Evolutionary conservation across 2,888 invertebrate genomes (phyloP).

Genomic region (Agrochola lota): DNA sequence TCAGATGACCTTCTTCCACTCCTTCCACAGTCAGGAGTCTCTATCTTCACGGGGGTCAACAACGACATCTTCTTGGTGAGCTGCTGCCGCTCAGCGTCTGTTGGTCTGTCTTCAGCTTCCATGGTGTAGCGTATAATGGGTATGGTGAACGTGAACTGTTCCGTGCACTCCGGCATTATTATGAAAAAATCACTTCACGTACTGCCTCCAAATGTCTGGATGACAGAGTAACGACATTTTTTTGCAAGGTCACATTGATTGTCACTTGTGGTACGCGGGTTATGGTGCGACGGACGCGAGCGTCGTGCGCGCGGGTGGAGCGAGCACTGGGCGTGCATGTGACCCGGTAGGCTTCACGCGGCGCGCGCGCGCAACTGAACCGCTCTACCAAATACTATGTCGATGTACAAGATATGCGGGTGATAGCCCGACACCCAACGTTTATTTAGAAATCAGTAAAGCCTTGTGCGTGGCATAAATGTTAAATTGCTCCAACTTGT

Average conservation of each 20-base stretch:
- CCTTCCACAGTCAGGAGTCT: conserved; percentile 84
- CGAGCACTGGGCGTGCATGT: conserved; percentile 60
- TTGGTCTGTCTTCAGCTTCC: conserved; percentile 83
- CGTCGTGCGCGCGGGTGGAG: conserved; percentile 72
- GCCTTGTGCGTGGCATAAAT: conserved; percentile 71
- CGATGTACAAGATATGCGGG: conserved; percentile 69
- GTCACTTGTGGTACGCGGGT: conserved; percentile 58
- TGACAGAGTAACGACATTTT: conserved; percentile 78
- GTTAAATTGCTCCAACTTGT: conserved; percentile 59
- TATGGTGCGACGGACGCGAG: conserved; percentile 69
- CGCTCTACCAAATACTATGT: conserved; percentile 63
- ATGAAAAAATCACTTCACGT: conserved; percentile 77
- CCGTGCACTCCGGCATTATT: conserved; percentile 89
- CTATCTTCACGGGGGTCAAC: conserved; percentile 86
- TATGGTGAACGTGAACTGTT: conserved; percentile 85
- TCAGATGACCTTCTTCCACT: conserved; percentile 85
- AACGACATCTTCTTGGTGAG: conserved; percentile 86
- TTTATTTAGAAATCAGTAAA: conserved; percentile 72
- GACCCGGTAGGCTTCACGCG: conserved; percentile 61
- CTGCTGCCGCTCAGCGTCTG: conserved; percentile 79
- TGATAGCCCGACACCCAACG: conserved; percentile 67
- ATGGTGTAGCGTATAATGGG: conserved; percentile 88
- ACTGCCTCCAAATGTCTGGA: conserved; percentile 56
- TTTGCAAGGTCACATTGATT: conserved; percentile 57
- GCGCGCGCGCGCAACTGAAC: conserved; percentile 67